phyloP scores from a whole-genome alignment of 2,113 vertebrate genomes.

The Chaetura pelagica region DNA sequence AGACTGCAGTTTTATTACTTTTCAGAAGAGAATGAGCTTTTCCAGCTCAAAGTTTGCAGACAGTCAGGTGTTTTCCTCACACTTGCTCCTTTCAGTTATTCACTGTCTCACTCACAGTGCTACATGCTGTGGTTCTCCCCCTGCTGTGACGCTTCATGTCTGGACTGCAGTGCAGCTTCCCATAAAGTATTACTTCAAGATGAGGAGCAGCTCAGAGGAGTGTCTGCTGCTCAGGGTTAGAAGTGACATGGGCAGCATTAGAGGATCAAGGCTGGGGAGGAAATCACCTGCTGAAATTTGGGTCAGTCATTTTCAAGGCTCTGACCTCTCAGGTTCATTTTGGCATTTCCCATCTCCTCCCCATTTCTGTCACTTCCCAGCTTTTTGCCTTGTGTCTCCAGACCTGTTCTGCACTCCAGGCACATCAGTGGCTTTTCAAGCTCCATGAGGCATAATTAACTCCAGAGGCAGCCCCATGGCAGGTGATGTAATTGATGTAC shows the following conservation, averaged over 20 bases:
- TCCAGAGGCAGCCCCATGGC: background rate
- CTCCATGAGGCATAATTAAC: background rate
- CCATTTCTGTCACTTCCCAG: background rate
- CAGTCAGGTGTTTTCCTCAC: background rate
- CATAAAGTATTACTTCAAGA: constrained; percentile 85
- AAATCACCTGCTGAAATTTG: constrained; percentile 79
- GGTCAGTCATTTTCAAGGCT: background rate
- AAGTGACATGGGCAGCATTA: constrained; percentile 82
- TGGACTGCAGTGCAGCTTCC: constrained; percentile 80
- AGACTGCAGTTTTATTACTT: background rate
- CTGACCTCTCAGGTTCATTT: background rate
- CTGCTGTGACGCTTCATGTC: constrained; percentile 81
- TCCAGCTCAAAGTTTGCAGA: background rate
- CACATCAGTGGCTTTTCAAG: background rate
- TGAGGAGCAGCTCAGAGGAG: constrained; percentile 79
- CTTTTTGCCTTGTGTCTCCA: background rate
- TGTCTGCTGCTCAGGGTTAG: constrained; percentile 86
- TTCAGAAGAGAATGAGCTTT: background rate
- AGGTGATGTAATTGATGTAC: background rate
- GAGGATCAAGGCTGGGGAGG: constrained; percentile 71
- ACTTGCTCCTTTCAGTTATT: background rate
- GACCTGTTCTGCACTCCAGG: background rate
- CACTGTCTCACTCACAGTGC: constrained; percentile 69
- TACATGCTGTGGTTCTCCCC: constrained; percentile 78
- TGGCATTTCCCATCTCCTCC: constrained; percentile 16